Conservation (phyloP, 2,888 invertebrate species). For the Oscheius sp. region DNA sequence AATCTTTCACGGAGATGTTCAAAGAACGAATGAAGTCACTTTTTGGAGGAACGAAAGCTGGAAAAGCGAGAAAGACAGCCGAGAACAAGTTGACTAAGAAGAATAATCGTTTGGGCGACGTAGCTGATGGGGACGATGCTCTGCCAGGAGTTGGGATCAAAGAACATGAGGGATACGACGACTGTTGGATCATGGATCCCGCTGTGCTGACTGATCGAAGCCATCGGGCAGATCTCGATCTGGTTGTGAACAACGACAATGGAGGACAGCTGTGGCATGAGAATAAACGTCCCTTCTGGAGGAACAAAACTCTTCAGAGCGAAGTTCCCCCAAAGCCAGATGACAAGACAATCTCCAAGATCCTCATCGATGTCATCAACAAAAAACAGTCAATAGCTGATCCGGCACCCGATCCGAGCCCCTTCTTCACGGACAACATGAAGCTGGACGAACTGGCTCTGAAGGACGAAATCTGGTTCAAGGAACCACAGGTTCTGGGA, state of each 20-base stretch:
- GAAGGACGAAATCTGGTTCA: constrained; percentile 18
- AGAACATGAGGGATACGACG: constrained; percentile 2
- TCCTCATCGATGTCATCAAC: constrained; percentile 6
- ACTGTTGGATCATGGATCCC: constrained; percentile 15
- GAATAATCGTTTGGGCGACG: not conserved
- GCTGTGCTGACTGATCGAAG: constrained; percentile 15
- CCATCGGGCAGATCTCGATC: not conserved
- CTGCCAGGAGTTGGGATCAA: constrained; percentile 5
- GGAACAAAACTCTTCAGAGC: constrained; percentile 9
- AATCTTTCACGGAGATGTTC: not conserved
- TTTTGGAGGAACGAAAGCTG: not conserved
- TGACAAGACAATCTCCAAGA: constrained; percentile 11
- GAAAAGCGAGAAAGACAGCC: constrained; percentile 11
- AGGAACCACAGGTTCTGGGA: not conserved
- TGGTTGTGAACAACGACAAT: constrained; percentile 19
- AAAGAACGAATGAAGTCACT: not conserved
- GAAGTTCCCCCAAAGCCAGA: constrained; percentile 3
- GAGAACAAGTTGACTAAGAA: constrained; percentile 9
- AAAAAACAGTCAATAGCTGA: constrained; percentile 5
- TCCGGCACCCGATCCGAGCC: constrained; percentile 9
- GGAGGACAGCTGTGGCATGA: constrained; percentile 21
- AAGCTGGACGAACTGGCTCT: not conserved
- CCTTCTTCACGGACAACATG: not conserved
- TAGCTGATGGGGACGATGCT: constrained; percentile 20
- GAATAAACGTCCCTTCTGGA: constrained; percentile 22